These are phyloP conservation scores for Dinoponera quadriceps DNA, from an alignment of 1,140 invertebrate genomes.

Conservation along the genomic window DNA sequence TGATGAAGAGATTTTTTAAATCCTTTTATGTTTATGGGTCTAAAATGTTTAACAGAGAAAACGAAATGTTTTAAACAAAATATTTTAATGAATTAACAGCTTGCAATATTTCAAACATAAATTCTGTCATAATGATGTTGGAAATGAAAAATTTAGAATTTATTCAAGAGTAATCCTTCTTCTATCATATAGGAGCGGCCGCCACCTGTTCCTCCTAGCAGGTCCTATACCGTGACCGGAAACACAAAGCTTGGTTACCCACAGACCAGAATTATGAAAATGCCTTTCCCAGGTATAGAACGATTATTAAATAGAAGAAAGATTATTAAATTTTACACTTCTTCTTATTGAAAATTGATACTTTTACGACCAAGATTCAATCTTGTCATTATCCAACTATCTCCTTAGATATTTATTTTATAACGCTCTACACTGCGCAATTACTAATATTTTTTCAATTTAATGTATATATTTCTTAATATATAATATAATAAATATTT, in stretches of 20 bases:
- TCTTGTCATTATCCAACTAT: not conserved
- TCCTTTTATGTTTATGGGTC: not conserved
- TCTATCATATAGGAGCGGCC: slow-evolving; percentile 90
- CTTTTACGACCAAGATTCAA: not conserved
- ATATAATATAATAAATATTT: slow-evolving; percentile 17
- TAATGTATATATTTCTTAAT: slow-evolving; percentile 4
- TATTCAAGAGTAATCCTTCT: slow-evolving; percentile 40
- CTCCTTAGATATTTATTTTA: not conserved
- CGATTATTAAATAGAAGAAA: not conserved
- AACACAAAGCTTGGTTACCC: slow-evolving; percentile 97
- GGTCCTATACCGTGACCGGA: slow-evolving; percentile 95
- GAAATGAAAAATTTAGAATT: slow-evolving; percentile 9
- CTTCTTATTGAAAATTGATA: not conserved
- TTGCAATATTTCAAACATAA: not conserved
- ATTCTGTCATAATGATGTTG: slow-evolving; percentile 11
- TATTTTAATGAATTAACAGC: slow-evolving; percentile 8
- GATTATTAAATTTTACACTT: not conserved
- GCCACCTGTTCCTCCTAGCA: slow-evolving; percentile 94
- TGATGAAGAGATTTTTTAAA: not conserved
- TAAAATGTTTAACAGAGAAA: not conserved
- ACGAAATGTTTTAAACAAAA: slow-evolving; percentile 6
- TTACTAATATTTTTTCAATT: not conserved
- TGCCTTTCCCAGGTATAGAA: slow-evolving; percentile 91
- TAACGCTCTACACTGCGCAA: not conserved
- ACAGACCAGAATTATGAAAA: slow-evolving; percentile 95